Evolutionary conservation across 2,113 vertebrate species (phyloP).

Genomic region (Pteronura brasiliensis): DNA sequence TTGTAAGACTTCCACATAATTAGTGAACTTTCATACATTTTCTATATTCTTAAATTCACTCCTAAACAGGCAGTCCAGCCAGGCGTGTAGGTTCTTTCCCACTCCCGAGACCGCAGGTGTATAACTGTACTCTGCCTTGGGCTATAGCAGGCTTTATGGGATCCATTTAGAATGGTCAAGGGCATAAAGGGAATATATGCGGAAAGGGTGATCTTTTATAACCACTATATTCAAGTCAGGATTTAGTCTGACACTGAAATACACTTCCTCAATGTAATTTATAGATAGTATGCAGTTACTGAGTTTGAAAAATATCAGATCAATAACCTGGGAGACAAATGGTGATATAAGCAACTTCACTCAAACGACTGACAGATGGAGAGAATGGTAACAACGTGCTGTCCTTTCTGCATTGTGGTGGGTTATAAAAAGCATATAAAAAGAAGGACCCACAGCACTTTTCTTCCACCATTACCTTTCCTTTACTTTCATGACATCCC

Average conservation of each 20-base stretch:
- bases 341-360: slow-evolving; percentile 65
- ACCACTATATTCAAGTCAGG: slow-evolving; percentile 67
- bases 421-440: slow-evolving; percentile 62
- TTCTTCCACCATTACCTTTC: slow-evolving; percentile 21
- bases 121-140: background rate
- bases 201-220: slow-evolving; percentile 69
- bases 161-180: slow-evolving; percentile 68
- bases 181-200: slow-evolving; percentile 74
- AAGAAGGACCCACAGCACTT: slow-evolving; percentile 46
- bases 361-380: slow-evolving; percentile 69
- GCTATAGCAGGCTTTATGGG: slow-evolving; percentile 56
- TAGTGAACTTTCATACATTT: slow-evolving; percentile 29
- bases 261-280: slow-evolving; percentile 77
- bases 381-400: slow-evolving; percentile 45
- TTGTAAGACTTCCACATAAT: background rate
- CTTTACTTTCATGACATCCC: slow-evolving; percentile 57
- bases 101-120: slow-evolving; percentile 23
- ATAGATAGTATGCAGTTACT: slow-evolving; percentile 71
- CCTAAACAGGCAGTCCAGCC: background rate
- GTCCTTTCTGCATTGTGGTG: slow-evolving; percentile 42
- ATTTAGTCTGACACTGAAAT: slow-evolving; percentile 68
- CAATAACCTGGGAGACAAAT: slow-evolving; percentile 75
- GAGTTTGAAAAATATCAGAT: slow-evolving; percentile 76
- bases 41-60: slow-evolving; percentile 30
- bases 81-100: background rate